A percentile compares a stretch with the other conserved stretches of the same genome.
Conservation (phyloP, 2,888 invertebrate genomes). For the Tillus elongatus region DNA sequence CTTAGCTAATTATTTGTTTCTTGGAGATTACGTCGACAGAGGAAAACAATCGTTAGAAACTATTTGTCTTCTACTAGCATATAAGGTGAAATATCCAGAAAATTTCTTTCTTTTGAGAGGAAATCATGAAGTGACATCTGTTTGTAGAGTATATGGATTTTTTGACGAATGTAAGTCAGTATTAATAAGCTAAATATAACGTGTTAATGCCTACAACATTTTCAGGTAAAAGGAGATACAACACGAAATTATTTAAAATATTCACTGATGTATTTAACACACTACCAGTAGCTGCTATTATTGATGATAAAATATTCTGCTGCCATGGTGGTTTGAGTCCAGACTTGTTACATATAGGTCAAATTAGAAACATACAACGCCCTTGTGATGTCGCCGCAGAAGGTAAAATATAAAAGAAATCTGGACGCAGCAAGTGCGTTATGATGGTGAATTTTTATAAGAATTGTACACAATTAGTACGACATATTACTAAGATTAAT, state of each 20-base stretch:
- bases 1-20: slow-evolving; percentile 56
- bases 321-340: slow-evolving; percentile 39
- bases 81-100: slow-evolving; percentile 62
- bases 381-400: slow-evolving; percentile 29
- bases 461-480: too few relatives aligned
- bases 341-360: slow-evolving; percentile 30
- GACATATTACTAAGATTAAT: too few relatives aligned
- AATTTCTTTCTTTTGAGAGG: slow-evolving; percentile 59
- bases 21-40: slow-evolving; percentile 54
- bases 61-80: slow-evolving; percentile 55
- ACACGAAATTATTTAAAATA: slow-evolving; percentile 35
- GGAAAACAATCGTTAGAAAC: slow-evolving; percentile 57
- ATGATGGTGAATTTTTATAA: too few relatives aligned
- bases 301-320: slow-evolving; percentile 37
- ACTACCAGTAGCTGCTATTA: slow-evolving; percentile 35
- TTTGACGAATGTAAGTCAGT: slow-evolving; percentile 51
- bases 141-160: slow-evolving; percentile 57
- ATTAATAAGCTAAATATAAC: slow-evolving; percentile 4
- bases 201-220: too few relatives aligned
- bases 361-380: slow-evolving; percentile 30
- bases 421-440: too few relatives aligned
- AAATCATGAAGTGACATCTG: slow-evolving; percentile 58
- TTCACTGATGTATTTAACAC: slow-evolving; percentile 38
- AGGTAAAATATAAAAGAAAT: slow-evolving; percentile 20
- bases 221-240: slow-evolving; percentile 36